Evolutionary conservation across 2,113 vertebrate species (phyloP), one percentile per base, ranked within the genome.

Genomic region (Seriola rivoliana): DNA sequence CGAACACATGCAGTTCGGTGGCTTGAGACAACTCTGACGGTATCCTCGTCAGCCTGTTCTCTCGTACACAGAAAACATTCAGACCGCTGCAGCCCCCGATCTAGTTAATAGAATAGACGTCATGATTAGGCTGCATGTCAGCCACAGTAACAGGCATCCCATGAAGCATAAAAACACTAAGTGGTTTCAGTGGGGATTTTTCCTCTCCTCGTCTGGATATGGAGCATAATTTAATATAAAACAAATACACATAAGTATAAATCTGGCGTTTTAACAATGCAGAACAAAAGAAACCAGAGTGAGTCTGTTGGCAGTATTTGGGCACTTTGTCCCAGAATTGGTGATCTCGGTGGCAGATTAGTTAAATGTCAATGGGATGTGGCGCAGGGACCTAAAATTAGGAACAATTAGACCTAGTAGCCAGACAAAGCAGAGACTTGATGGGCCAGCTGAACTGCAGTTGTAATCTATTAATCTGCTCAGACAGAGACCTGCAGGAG

Each of bases 71-170:
- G 90, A 99, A 96, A 66, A 99, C 97, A 8, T 97, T 99, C 70
- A 99, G 97, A 89, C 96, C 95, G 81, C 95, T 95, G 95, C 98
- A 99, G 32, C 98, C 98, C 0, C 98, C 98, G 1, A 99, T 96
- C 98, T 99, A 69, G 23, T 17, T 13, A 48, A 59, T 34, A 84
- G 9, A 68, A 44, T 19, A 57, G 21, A 74, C 9, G 48, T 29
- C 40, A 73, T 12, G 48, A 74, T 76, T 29, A 55, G 40, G 12
- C 57, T 16, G 5, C 19, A 13, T 1, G 29, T 75, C 63, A 44
- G 36, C 72, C 44, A 40, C 29, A 11, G 12, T 8, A 36, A 7
- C 17, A 66, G 0, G 17, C 1, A 38, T 34, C 9, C 10, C 19
- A 6, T n/a, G 12, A 42, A 13, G 19, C 21, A 55, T 19, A 23